Base-by-base conservation (phyloP, 2,797 vertebrate genomes). In the Jordanella pulchra region DNA sequence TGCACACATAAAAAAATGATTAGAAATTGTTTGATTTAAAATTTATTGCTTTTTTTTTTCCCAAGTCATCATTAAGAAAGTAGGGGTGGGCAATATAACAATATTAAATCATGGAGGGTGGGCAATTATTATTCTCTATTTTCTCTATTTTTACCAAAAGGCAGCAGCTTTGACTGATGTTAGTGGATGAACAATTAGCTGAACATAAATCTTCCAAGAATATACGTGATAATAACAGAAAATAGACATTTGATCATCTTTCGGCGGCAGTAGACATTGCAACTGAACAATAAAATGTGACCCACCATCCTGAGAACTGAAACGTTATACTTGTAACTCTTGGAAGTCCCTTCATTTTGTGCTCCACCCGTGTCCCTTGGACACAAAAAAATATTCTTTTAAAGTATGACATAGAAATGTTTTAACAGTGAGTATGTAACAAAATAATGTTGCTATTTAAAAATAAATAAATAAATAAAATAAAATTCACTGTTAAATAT, bases 1-100 rank as follows among this genome's bases (percentile, higher is more conserved):
- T 99, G 71, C 12, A 11, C 7, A 42, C 6, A 10, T 18, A 14
- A 30, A 67, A 14, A 30, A 67, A 65, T 58, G 47, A 47, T 65
- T 54, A 68, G 39, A 13, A 63, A 11, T n/a, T 6, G 14, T 53
- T 61, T 83, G 44, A 39, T 14, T 30, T 72, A 39, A 39, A 39
- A 39, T 39, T 4, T 39, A n/a, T n/a, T n/a, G n/a, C n/a, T n/a
- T n/a, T 45, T 64, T 12, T 12, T 21, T 39, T 50, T 11, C 13
- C 39, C 53, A 45, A 67, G 30, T 30, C 14, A 17, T 51, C 4
- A 28, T 21, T n/a, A n/a, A 3, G n/a, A 2, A 61, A 39, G 30
- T 61, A 21, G 35, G 18, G 58, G 58, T 39, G 58, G 32, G 58
- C 58, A 2, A 61, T 4, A 1, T 39, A 60, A 23, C 56, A 61